Evolutionary conservation across 1,140 invertebrate species (phyloP).

Genomic region (Elysia chlorotica): DNA sequence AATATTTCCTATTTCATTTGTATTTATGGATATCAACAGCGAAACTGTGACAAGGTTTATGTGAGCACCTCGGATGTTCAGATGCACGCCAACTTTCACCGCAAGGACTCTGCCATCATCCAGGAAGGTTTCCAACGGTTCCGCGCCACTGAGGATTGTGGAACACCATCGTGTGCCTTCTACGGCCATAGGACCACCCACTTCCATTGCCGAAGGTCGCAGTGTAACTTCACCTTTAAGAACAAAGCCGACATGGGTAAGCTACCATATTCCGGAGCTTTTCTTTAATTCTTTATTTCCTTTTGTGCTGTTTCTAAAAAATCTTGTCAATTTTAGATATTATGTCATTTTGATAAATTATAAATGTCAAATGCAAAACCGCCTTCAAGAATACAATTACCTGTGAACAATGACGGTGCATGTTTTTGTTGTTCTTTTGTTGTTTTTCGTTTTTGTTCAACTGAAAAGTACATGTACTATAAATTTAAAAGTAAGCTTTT

Average conservation of each 20-base stretch:
- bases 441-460: no score
- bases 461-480: no score
- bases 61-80: conserved; percentile 98
- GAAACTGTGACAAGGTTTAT: conserved; percentile 95
- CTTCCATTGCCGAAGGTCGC: conserved; percentile 90
- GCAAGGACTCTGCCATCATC: conserved; percentile 96
- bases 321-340: neutral
- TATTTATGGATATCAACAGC: no score
- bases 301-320: neutral
- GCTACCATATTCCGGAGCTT: conserved; percentile 46
- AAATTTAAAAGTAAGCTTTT: no score
- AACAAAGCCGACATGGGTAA: conserved; percentile 99
- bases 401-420: no score
- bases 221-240: conserved; percentile 95
- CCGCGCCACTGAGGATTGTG: conserved; percentile 89
- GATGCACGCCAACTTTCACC: conserved; percentile 98
- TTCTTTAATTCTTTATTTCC: neutral
- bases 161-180: conserved; percentile 84
- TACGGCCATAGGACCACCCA: conserved; percentile 95
- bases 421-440: no score
- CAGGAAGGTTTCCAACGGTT: conserved; percentile 94
- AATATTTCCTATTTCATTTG: no score
- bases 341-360: no score
- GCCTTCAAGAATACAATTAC: no score
- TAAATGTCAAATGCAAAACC: no score